These are phyloP conservation scores for Operophtera brumata DNA, from an alignment of 2,888 invertebrate genomes.

Conservation along the genomic window DNA sequence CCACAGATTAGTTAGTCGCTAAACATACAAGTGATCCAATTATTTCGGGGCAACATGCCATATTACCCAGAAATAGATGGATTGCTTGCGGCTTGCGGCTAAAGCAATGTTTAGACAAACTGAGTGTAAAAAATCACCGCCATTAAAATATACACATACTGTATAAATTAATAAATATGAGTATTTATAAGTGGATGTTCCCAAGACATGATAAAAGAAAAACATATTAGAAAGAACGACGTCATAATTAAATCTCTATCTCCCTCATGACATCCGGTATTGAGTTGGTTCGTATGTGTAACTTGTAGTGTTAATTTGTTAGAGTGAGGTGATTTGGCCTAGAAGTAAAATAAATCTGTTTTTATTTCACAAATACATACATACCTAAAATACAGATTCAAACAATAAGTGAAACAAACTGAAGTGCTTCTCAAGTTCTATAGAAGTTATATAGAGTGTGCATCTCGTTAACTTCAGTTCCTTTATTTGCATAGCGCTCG, in stretches of 20 bases:
- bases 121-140: not conserved
- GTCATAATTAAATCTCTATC: not conserved
- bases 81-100: slow-evolving; percentile 20
- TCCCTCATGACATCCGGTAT: not conserved
- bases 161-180: not conserved
- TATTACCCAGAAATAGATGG: slow-evolving; percentile 14
- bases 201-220: not conserved
- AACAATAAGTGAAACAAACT: not conserved
- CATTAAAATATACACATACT: slow-evolving; percentile 1
- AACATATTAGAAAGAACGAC: not conserved
- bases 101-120: slow-evolving; percentile 21
- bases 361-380: not conserved
- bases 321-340: not conserved
- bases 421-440: slow-evolving; percentile 30
- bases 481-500: slow-evolving; percentile 54
- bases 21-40: slow-evolving; percentile 45
- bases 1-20: slow-evolving; percentile 46
- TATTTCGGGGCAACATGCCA: slow-evolving; percentile 7
- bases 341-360: not conserved
- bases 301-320: not conserved
- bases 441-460: slow-evolving; percentile 46
- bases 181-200: not conserved
- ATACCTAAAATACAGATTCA: not conserved
- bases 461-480: slow-evolving; percentile 64
- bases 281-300: not conserved